Conservation (phyloP, 2,888 invertebrate species). For the Trisateles emortualis region DNA sequence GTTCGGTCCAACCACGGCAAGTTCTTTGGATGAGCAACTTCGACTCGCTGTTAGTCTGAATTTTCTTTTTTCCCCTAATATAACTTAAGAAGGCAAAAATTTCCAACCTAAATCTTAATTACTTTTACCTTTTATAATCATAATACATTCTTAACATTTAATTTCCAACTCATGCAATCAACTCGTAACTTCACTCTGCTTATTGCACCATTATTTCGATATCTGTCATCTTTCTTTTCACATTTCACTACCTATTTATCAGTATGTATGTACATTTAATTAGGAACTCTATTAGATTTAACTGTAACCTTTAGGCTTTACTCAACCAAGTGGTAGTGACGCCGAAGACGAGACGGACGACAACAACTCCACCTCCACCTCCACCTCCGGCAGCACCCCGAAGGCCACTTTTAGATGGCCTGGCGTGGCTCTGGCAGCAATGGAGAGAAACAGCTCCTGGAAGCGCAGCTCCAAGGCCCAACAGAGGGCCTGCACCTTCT, state of each 20-base stretch:
- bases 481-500: constrained; percentile 63
- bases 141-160: constrained; percentile 8
- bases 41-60: constrained; percentile 84
- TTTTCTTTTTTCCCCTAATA: constrained; percentile 47
- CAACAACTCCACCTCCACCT: constrained; percentile 68
- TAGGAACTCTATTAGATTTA: constrained; percentile 59
- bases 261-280: constrained; percentile 51
- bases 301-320: constrained; percentile 84
- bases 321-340: constrained; percentile 87
- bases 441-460: constrained; percentile 85
- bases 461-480: constrained; percentile 58
- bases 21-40: constrained; percentile 87
- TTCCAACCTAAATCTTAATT: constrained; percentile 16
- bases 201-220: constrained; percentile 45
- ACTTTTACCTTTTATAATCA: constrained; percentile 16
- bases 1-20: constrained; percentile 90
- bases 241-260: constrained; percentile 42
- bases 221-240: constrained; percentile 41
- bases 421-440: constrained; percentile 87
- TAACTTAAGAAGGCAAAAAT: constrained; percentile 18
- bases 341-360: constrained; percentile 79
- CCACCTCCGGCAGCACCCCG: constrained; percentile 77
- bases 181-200: constrained; percentile 48
- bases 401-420: constrained; percentile 84
- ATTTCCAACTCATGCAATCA: constrained; percentile 41